Evolutionary conservation across 2,888 invertebrate species (phyloP), one percentile per base, ranked within the genome.

Genomic region (Trissolcus brochymenae): DNA sequence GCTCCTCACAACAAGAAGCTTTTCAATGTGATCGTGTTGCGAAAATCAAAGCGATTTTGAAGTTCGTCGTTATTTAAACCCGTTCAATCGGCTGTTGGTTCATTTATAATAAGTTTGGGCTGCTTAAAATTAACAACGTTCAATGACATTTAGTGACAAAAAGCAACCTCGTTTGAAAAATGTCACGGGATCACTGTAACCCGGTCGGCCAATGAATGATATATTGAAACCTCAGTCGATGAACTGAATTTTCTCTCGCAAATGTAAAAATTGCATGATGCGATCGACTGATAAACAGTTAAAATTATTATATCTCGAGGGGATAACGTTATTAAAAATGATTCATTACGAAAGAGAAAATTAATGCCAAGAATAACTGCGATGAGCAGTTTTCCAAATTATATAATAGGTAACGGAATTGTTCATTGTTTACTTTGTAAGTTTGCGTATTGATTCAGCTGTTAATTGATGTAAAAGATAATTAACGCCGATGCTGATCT

Each of bases 161-260:
- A 64, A 64, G 46, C 59, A 64, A 72, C 64, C 71, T 59, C 57
- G 59, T 64, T 64, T 71, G 57, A 64, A 64, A 72, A 65, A 72
- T 72, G 65, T 72, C 72, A 72, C 49, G 57, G 41, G 65, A 46
- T 65, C 72, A 65, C 54, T 55, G 53, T 49, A 56, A 72, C 64
- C 72, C 53, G 50, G 64, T 46, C 49, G 57, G 64, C 41, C 57
- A 11, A 11, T 35, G 35, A 35, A 35, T 72, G 57, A 65, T n/a
- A n/a, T n/a, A n/a, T 65, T 57, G 59, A 65, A 35, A 35, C 11
- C 35, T 72, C 64, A 59, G 50, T 55, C 43, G 62, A 46, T 46
- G 46, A 16, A 46, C n/a, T 16, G 51, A 29, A 6, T 60, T 49
- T 16, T 2, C 16, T 55, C 11, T 40, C 35, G 19, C 41, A 11